These are phyloP conservation scores for Acrobeloides nanus DNA, from an alignment of 2,888 invertebrate species.

Conservation along the genomic window DNA sequence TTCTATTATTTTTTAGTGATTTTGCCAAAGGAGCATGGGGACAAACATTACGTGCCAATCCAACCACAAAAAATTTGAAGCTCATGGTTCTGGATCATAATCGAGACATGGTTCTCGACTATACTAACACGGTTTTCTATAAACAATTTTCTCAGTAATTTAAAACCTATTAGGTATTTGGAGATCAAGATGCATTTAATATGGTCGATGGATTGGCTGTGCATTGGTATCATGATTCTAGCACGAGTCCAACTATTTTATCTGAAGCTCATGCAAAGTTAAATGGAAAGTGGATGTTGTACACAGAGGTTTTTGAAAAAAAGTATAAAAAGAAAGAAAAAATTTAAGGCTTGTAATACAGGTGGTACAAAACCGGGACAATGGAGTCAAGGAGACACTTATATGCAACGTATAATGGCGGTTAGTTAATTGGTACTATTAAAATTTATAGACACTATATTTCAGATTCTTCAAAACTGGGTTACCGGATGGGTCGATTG, in stretches of 20 bases:
- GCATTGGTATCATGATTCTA: constrained; percentile 77
- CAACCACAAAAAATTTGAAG: constrained; percentile 23
- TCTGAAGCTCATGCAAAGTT: constrained; percentile 62
- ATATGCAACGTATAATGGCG: constrained; percentile 61
- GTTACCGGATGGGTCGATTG: constrained; percentile 80
- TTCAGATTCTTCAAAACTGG: constrained; percentile 21
- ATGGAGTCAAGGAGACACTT: constrained; percentile 68
- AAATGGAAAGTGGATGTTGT: constrained; percentile 68
- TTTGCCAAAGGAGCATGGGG: too few species aligned
- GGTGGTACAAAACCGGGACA: constrained; percentile 65
- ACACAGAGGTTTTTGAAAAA: constrained; percentile 63
- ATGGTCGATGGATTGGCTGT: constrained; percentile 69
- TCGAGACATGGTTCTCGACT: constrained; percentile 9
- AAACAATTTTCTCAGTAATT: background rate
- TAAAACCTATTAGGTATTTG: constrained; percentile 48
- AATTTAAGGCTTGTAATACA: constrained; percentile 43
- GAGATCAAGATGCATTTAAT: constrained; percentile 46
- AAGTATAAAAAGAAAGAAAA: background rate
- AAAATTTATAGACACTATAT: too few species aligned
- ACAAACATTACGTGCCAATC: constrained; percentile 12
- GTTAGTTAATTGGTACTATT: too few species aligned
- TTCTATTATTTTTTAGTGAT: too few species aligned
- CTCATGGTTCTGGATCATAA: constrained; percentile 30
- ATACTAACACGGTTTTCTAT: constrained; percentile 23
- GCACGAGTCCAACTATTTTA: constrained; percentile 58